phyloP scores from a whole-genome alignment of 1,140 invertebrate species.

The Caerostris extrusa region DNA sequence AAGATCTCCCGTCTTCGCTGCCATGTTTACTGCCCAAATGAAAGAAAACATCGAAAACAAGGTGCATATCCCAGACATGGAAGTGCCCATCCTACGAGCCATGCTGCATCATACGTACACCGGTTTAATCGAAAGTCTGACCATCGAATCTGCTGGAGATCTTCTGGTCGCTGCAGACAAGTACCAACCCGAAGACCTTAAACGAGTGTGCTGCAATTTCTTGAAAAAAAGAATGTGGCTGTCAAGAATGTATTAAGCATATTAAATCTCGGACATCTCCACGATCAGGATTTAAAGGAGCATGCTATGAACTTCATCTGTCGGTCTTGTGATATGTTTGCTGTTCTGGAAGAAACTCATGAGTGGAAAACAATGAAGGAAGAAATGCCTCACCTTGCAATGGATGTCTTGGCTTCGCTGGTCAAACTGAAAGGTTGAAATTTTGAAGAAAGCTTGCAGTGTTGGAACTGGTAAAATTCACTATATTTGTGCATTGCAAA shows the following conservation, averaged over 20 bases:
- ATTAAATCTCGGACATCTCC: background rate
- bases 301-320: background rate
- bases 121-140: background rate
- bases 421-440: background rate
- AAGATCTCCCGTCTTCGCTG: no score
- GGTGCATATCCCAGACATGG: background rate
- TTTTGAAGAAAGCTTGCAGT: no score
- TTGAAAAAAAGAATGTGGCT: background rate
- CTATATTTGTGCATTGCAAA: no score
- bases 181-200: background rate
- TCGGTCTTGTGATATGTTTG: background rate
- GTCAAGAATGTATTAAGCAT: background rate
- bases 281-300: background rate
- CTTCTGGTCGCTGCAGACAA: background rate
- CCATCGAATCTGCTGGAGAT: background rate
- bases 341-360: background rate
- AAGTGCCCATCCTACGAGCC: background rate
- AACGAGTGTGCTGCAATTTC: background rate
- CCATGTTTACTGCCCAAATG: no score
- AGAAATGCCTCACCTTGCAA: background rate
- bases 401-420: background rate
- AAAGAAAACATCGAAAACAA: no score
- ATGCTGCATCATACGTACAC: background rate
- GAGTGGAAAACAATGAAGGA: background rate
- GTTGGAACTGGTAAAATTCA: no score